Conservation (phyloP, 2,113 vertebrate genomes). For the Arizona elegans region DNA sequence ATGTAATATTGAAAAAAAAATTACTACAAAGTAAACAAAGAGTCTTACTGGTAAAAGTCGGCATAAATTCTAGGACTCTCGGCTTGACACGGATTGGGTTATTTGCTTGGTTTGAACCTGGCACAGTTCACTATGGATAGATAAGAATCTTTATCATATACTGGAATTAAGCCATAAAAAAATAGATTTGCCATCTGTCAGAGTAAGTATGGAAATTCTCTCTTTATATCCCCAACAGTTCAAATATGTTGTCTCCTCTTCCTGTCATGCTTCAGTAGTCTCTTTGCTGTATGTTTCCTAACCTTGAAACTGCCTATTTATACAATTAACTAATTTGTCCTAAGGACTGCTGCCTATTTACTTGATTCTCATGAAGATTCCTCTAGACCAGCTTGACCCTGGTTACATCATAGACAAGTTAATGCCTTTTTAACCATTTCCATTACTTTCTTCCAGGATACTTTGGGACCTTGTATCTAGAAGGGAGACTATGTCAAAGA, state of each 20-base stretch:
- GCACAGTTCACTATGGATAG: neutral
- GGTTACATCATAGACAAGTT: neutral
- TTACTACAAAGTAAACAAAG: neutral
- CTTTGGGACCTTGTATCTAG: neutral
- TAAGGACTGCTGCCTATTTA: neutral
- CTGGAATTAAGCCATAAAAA: neutral
- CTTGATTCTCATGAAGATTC: neutral
- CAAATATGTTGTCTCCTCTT: neutral
- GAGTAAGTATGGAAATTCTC: neutral
- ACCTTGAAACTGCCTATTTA: neutral
- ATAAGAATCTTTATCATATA: neutral
- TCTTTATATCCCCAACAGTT: neutral
- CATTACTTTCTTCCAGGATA: neutral
- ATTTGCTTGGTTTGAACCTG: neutral
- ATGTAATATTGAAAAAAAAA: neutral
- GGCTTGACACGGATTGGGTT: neutral
- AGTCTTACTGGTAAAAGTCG: neutral
- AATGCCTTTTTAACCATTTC: neutral
- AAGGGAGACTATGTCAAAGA: neutral
- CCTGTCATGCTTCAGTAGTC: neutral
- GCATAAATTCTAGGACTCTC: neutral
- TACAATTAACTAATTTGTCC: neutral
- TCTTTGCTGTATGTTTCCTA: neutral
- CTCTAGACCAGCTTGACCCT: neutral
- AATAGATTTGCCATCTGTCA: neutral